Conservation (phyloP, 2,113 vertebrate genomes). For the Gadus macrocephalus region DNA sequence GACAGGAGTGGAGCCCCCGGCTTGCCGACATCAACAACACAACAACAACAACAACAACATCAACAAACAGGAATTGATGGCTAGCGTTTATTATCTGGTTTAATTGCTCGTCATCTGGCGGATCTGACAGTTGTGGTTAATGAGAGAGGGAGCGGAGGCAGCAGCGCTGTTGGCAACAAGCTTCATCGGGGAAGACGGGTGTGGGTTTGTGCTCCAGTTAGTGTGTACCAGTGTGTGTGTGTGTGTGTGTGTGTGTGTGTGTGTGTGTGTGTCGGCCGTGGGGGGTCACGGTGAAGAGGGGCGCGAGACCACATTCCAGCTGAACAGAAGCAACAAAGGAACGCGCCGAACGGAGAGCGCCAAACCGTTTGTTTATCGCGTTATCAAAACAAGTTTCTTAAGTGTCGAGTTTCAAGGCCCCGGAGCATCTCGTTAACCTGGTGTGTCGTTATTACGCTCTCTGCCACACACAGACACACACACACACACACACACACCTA, state of each 20-base stretch:
- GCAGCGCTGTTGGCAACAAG: slow-evolving; percentile 59
- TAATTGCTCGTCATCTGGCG: slow-evolving; percentile 83
- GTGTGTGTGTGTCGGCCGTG: slow-evolving; percentile 17
- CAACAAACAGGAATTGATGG: slow-evolving; percentile 80
- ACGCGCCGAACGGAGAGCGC: slow-evolving; percentile 15
- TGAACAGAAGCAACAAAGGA: slow-evolving; percentile 35
- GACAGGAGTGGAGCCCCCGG: slow-evolving; percentile 70
- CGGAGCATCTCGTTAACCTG: slow-evolving; percentile 29
- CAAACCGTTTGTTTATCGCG: slow-evolving; percentile 41
- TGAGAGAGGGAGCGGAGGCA: slow-evolving; percentile 73
- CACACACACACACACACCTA: slow-evolving; percentile 18
- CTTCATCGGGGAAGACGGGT: slow-evolving; percentile 49
- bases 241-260: slow-evolving; percentile 26
- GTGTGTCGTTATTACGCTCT: slow-evolving; percentile 21
- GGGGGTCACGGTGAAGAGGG: slow-evolving; percentile 9
- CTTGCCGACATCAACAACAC: slow-evolving; percentile 56
- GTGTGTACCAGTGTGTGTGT: slow-evolving; percentile 41
- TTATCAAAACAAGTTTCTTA: slow-evolving; percentile 31
- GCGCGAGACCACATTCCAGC: slow-evolving; percentile 50
- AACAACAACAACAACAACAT: slow-evolving; percentile 67
- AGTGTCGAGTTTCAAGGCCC: slow-evolving; percentile 40
- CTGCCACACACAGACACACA: not conserved
- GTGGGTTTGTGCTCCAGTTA: slow-evolving; percentile 3
- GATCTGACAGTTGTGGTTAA: slow-evolving; percentile 83
- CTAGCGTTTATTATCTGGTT: slow-evolving; percentile 79